Percentiles rank a stretch among this genome's conserved stretches.
Conservation (phyloP, 30 jellyfish, hydroid and myxozoan species). For the Hydractinia echinata region DNA sequence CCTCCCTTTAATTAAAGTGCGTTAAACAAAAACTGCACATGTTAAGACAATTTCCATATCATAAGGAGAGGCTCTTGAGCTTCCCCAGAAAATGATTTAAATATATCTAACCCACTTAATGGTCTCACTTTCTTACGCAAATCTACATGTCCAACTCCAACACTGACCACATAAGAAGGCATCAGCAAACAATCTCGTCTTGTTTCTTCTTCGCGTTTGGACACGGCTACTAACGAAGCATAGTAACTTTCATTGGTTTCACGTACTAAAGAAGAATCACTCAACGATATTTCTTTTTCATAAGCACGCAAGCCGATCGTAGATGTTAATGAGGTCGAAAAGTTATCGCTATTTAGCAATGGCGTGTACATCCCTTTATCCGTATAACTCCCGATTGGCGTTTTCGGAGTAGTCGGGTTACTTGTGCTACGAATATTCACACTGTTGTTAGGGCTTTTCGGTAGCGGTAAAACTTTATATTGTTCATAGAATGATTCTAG, state of each 20-base stretch:
- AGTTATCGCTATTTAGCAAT: slow-evolving; percentile 21
- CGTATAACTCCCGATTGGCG: slow-evolving; percentile 11
- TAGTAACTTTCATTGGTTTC: slow-evolving; percentile 59
- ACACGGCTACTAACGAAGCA: slow-evolving; percentile 62
- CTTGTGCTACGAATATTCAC: background rate
- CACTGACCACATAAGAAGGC: slow-evolving; percentile 77
- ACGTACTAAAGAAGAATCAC: slow-evolving; percentile 48
- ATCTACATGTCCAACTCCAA: slow-evolving; percentile 80
- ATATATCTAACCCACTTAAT: background rate
- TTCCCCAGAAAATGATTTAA: background rate
- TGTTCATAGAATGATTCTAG: background rate
- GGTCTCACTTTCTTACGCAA: slow-evolving; percentile 36
- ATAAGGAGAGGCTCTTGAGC: slow-evolving; percentile 2
- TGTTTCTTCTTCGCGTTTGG: slow-evolving; percentile 49
- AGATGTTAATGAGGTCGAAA: slow-evolving; percentile 32
- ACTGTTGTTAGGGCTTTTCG: background rate
- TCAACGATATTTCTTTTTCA: slow-evolving; percentile 63
- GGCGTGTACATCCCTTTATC: slow-evolving; percentile 66
- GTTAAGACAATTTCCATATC: background rate
- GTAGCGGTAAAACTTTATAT: slow-evolving; percentile 25
- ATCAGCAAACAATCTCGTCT: slow-evolving; percentile 47
- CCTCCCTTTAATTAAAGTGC: too few species aligned
- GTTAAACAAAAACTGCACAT: too few species aligned
- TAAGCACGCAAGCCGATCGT: slow-evolving; percentile 42
- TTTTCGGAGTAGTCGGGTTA: background rate